Evolutionary conservation across 2,113 vertebrate genomes (phyloP), one percentile per base, ranked within the genome.

Genomic region (Furnarius figulus): DNA sequence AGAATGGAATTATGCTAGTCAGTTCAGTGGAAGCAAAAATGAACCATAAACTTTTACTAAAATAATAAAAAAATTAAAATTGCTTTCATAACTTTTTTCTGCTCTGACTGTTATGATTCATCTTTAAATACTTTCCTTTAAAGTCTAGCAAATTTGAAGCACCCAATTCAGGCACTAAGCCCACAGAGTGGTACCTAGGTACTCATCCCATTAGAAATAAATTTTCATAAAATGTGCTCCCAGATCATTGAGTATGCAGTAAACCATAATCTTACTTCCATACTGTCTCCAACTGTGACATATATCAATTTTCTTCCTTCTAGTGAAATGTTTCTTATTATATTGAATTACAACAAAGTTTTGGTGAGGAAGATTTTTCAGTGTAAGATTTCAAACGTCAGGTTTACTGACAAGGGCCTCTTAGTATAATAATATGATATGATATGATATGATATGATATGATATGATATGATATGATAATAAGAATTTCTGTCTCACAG

Each of bases 401-500:
- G 80, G 85, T 52, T 96, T 97, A 95, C 30, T 92, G 56, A 80
- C 80, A 95, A 93, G 78, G 76, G 47, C 37, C 94, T 95, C 93
- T 95, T 96, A 96, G n/a, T n/a, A n/a, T n/a, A n/a, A n/a, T n/a
- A n/a, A n/a, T n/a, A n/a, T n/a, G n/a, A n/a, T n/a, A n/a, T n/a
- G n/a, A n/a, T n/a, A n/a, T n/a, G n/a, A n/a, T n/a, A n/a, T n/a
- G n/a, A n/a, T n/a, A n/a, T n/a, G n/a, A n/a, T n/a, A n/a, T n/a
- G n/a, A n/a, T n/a, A n/a, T n/a, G n/a, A n/a, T n/a, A n/a, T n/a
- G n/a, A n/a, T n/a, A n/a, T n/a, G n/a, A n/a, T n/a, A n/a, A 97
- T 86, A 97, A 50, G 35, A 96, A 91, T 87, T 95, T 95, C 77
- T 97, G 89, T 95, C 98, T 96, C 56, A 56, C 62, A 95, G 83